A percentile compares a stretch with the other conserved stretches of the same genome.
Evolutionary conservation across 1,140 invertebrate species (phyloP).

Genomic region (Bombus confusus): DNA sequence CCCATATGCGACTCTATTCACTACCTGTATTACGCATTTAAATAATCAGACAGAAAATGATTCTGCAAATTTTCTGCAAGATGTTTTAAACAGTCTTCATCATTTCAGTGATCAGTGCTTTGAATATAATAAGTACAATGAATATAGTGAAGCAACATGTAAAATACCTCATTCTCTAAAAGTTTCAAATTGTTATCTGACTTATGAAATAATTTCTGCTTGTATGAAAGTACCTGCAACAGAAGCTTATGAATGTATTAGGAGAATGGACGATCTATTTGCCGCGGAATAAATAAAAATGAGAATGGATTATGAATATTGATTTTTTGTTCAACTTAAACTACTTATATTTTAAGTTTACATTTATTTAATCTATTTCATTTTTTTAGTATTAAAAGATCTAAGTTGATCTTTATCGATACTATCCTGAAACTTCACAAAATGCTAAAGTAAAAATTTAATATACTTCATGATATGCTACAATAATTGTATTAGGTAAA

Average conservation of each 20-base stretch:
- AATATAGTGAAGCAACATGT: neutral
- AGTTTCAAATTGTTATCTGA: constrained; percentile 24
- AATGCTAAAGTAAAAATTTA: too few species aligned
- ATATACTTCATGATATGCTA: neutral
- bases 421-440: too few species aligned
- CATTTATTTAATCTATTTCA: neutral
- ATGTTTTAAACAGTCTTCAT: constrained; percentile 1
- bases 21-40: constrained; percentile 19
- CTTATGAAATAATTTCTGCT: constrained; percentile 65
- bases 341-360: neutral
- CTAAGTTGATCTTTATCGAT: too few species aligned
- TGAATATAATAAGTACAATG: neutral
- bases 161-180: constrained; percentile 10
- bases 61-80: neutral
- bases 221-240: constrained; percentile 53
- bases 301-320: neutral
- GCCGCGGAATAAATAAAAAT: neutral
- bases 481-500: neutral
- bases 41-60: constrained; percentile 4
- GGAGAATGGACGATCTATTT: constrained; percentile 51
- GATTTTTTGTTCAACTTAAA: constrained; percentile 1
- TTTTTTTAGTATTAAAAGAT: too few species aligned
- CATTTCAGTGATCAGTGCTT: constrained; percentile 54
- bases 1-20: constrained; percentile 46
- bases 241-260: constrained; percentile 58